Percentiles rank a stretch among this genome's conserved stretches.
phyloP scores from a whole-genome alignment of 2,113 vertebrate species.

The Ptyas mucosa region DNA sequence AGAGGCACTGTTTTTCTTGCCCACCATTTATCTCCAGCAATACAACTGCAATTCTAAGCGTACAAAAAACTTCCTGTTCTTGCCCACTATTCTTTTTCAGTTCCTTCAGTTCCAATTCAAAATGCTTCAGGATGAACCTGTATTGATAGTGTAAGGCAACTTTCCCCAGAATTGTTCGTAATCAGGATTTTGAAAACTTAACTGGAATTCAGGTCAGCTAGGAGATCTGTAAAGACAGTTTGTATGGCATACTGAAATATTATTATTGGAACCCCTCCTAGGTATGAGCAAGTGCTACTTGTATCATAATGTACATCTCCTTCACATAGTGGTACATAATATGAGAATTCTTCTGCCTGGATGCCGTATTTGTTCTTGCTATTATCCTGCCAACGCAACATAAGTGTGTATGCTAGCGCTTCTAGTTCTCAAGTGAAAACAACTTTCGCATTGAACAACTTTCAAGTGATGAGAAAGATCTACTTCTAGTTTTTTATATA shows the following conservation, averaged over 20 bases:
- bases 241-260: not conserved
- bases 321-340: not conserved
- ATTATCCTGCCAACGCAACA: not conserved
- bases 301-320: conserved; percentile 6
- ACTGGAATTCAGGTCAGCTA: not conserved
- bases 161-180: not conserved
- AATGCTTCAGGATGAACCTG: not conserved
- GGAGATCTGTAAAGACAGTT: not conserved
- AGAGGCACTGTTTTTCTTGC: not conserved
- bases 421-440: conserved; percentile 1
- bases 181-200: not conserved
- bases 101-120: not conserved
- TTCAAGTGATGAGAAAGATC: accelerated
- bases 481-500: not conserved
- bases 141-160: not conserved
- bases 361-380: not conserved
- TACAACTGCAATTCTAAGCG: not conserved
- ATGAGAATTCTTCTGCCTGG: not conserved
- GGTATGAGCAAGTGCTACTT: conserved; percentile 5
- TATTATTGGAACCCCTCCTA: not conserved
- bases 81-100: not conserved
- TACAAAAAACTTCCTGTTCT: not conserved
- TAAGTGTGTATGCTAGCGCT: not conserved
- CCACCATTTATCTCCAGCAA: not conserved
- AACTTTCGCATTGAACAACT: not conserved